A percentile compares a stretch with the other conserved stretches of the same genome.
Conservation (phyloP, 2,888 invertebrate genomes). For the Rhorus exstirpatorius region DNA sequence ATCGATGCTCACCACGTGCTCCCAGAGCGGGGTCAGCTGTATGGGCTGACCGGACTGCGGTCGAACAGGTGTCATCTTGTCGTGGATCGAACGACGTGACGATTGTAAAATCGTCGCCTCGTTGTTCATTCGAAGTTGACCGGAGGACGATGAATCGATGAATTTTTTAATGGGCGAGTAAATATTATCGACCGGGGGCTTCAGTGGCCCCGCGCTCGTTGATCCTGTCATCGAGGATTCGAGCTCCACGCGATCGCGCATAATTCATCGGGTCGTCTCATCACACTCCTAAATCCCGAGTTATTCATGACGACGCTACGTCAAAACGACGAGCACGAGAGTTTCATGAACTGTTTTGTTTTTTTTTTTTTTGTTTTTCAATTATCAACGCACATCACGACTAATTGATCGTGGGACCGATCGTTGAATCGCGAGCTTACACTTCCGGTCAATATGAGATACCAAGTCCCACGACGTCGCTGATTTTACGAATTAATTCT, state of each 20-base stretch:
- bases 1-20: constrained; percentile 88
- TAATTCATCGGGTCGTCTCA: constrained; percentile 75
- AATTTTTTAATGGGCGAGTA: too few species aligned
- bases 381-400: too few species aligned
- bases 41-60: constrained; percentile 82
- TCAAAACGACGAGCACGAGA: too few species aligned
- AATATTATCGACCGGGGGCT: constrained; percentile 80
- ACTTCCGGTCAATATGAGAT: too few species aligned
- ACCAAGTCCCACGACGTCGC: too few species aligned
- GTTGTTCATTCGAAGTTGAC: constrained; percentile 24
- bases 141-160: constrained; percentile 81
- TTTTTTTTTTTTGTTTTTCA: too few species aligned
- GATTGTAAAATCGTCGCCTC: constrained; percentile 75
- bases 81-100: constrained; percentile 68
- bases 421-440: too few species aligned
- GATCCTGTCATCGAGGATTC: constrained; percentile 82
- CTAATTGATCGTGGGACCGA: too few species aligned
- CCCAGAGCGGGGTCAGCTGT: constrained; percentile 93
- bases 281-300: constrained; percentile 64
- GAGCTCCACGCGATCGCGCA: constrained; percentile 79
- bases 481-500: too few species aligned
- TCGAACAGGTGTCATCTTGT: constrained; percentile 80
- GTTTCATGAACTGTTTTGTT: too few species aligned
- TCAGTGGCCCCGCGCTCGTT: constrained; percentile 77
- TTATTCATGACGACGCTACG: constrained; percentile 54